Evolutionary conservation across 2,888 invertebrate species (phyloP).

Genomic region (Noctua janthe): DNA sequence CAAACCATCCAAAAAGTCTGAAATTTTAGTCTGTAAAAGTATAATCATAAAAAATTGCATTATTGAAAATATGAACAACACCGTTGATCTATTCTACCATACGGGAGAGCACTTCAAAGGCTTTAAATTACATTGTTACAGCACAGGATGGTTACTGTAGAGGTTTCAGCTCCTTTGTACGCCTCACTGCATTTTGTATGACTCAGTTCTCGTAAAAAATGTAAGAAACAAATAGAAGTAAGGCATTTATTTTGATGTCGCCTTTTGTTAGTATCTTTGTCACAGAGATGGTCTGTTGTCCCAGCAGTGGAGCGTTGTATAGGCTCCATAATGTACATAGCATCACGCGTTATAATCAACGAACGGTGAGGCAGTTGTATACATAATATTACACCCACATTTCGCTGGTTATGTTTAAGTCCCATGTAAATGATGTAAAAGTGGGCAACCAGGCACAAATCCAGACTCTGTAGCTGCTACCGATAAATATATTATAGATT

Average conservation of each 20-base stretch:
- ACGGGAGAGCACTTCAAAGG: conserved; percentile 25
- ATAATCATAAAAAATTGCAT: neutral
- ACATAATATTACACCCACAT: neutral
- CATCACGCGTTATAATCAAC: neutral
- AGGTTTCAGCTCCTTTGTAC: conserved; percentile 15
- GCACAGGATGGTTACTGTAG: conserved; percentile 8
- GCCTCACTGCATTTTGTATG: conserved; percentile 4
- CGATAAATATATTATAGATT: neutral
- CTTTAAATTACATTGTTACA: conserved; percentile 39
- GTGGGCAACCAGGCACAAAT: neutral
- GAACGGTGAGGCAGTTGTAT: neutral
- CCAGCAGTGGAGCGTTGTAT: neutral
- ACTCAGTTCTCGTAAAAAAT: neutral
- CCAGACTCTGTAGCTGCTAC: neutral
- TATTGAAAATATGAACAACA: neutral
- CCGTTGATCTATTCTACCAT: conserved; percentile 26
- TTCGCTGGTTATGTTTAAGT: neutral
- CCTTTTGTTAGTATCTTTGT: neutral
- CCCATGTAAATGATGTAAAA: neutral
- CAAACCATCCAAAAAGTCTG: neutral
- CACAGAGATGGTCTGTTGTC: neutral
- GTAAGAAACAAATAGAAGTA: neutral
- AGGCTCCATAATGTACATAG: neutral
- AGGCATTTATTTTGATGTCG: neutral
- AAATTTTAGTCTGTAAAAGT: neutral